phyloP scores from a whole-genome alignment of 2,797 vertebrate species.

The Philypnodon macrostomus region DNA sequence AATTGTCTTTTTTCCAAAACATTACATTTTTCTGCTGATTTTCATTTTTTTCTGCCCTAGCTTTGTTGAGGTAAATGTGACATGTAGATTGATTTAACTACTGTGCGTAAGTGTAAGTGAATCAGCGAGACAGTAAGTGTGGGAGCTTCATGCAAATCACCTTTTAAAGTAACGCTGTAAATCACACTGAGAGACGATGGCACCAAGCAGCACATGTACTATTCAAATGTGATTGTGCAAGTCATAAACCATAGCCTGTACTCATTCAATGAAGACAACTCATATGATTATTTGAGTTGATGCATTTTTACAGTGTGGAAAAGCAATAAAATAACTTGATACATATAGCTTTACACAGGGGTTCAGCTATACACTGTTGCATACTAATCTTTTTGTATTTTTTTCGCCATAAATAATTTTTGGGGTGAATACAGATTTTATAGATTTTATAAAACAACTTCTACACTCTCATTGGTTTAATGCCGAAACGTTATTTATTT shows the following conservation, averaged over 20 bases:
- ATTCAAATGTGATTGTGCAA: slow-evolving; percentile 40
- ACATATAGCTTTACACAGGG: too few relatives aligned
- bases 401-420: too few relatives aligned
- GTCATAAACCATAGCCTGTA: slow-evolving; percentile 42
- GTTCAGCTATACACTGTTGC: too few relatives aligned
- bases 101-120: slow-evolving; percentile 26
- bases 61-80: slow-evolving; percentile 40
- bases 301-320: not conserved
- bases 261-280: slow-evolving; percentile 16
- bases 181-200: slow-evolving; percentile 51
- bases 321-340: not conserved
- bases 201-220: slow-evolving; percentile 31
- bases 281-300: slow-evolving; percentile 7
- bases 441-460: too few relatives aligned
- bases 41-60: slow-evolving; percentile 50
- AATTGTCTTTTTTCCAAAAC: slow-evolving; percentile 40
- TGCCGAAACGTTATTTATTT: too few relatives aligned
- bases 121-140: slow-evolving; percentile 39
- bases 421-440: too few relatives aligned
- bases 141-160: slow-evolving; percentile 58
- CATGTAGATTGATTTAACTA: slow-evolving; percentile 43
- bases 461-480: too few relatives aligned
- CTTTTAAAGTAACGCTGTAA: slow-evolving; percentile 58
- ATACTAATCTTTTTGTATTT: too few relatives aligned
- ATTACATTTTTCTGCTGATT: slow-evolving; percentile 36